Evolutionary conservation across 1,140 invertebrate genomes (phyloP).

Genomic region (Calosoma granatense): DNA sequence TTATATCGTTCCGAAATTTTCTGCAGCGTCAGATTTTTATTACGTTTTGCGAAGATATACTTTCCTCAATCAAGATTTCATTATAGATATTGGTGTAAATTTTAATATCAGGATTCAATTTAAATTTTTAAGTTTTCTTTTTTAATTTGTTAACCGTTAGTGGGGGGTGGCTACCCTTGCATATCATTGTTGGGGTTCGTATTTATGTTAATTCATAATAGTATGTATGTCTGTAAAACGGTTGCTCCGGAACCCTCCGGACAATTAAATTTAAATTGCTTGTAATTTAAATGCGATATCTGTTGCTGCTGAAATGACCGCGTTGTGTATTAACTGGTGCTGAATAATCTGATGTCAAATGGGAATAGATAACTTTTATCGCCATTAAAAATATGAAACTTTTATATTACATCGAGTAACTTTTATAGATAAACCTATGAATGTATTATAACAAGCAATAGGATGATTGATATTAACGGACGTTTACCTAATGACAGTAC

Average conservation of each 20-base stretch:
- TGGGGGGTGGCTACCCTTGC: background rate
- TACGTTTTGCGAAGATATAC: conserved; percentile 26
- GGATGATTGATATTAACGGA: too few species aligned
- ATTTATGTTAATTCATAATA: conserved; percentile 14
- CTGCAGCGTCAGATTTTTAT: conserved; percentile 30
- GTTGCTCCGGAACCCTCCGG: background rate
- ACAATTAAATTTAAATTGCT: conserved; percentile 5
- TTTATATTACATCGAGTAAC: too few species aligned
- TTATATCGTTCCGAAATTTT: conserved; percentile 10
- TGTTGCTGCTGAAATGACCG: too few species aligned
- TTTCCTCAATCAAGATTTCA: conserved; percentile 34
- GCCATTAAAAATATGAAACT: too few species aligned
- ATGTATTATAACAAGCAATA: too few species aligned
- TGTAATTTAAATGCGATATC: background rate
- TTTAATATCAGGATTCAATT: conserved; percentile 35
- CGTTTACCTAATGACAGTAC: too few species aligned
- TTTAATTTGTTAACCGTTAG: background rate
- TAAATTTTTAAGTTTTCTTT: conserved; percentile 11
- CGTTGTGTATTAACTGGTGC: background rate
- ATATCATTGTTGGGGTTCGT: conserved; percentile 1
- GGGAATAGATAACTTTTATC: too few species aligned
- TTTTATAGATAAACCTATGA: too few species aligned
- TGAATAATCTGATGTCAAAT: background rate
- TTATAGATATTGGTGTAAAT: conserved; percentile 33
- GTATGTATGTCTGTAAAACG: background rate